Base-by-base conservation (phyloP, 2,888 invertebrate species). In the Caenorhabditis panamensis region DNA sequence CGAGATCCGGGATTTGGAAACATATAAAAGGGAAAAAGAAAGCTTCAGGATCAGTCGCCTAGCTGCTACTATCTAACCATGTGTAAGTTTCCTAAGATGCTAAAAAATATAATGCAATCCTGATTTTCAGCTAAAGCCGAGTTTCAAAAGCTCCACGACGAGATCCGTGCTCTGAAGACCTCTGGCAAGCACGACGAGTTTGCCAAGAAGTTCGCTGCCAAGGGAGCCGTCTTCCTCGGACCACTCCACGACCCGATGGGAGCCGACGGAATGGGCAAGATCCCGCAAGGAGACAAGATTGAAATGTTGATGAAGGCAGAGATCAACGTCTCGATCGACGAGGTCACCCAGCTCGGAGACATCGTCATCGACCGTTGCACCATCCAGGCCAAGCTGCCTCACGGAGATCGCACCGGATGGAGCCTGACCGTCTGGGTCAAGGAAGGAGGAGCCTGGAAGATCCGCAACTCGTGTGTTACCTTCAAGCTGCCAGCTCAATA, bases 381-480 rank as follows among this genome's bases (percentile, higher is more conserved):
- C 24, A 31, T 80, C 59, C 54, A 11, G 11, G 71, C 62, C 56
- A 66, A 80, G 56, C 13, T 26, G 24, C 75, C 80, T 20, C 36
- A 41, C 54, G 80, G 80, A 47, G 71, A 75, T 2, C 76, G 71
- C 36, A 66, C 47, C 28, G 80, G 80, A 76, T 80, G 80, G 80
- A 62, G 58, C 11, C 49, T 80, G 28, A 64, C 71, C 54, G 66
- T 80, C 56, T 80, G 80, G 80, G 80, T 80, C 31, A 76, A 76
- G 56, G 80, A 80, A 26, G 80, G 41, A 13, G 80, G 76, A 61
- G 26, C 67, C 20, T 80, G 80, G 80, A 80, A 80, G 67, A 76
- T 80, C 66, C 75, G 76, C 69, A 69, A 69, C 76, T 31, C 80
- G 20, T 80, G 80, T 71, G 37, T 56, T 71, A 76, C 76, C 36